Evolutionary conservation across 2,888 invertebrate genomes (phyloP), one percentile per base, ranked within the genome.

Genomic region (Lomographa bimaculata): DNA sequence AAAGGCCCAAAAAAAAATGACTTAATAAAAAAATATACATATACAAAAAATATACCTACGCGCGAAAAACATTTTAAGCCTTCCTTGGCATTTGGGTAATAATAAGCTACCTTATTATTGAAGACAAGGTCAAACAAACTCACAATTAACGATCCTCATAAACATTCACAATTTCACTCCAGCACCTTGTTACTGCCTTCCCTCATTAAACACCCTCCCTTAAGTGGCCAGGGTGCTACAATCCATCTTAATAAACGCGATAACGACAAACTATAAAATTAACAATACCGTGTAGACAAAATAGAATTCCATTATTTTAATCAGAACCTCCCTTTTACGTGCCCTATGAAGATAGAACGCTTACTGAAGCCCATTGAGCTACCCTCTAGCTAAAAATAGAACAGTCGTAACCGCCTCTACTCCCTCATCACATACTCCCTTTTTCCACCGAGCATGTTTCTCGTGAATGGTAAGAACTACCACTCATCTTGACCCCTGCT

Each of bases 231-330:
- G 21, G 23, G 30, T 26, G 26, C 21, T 27, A 23, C 32, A 21
- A 43, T 24, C 19, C 39, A 38, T 46, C 46, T 44, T 38, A 46
- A 42, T 50, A 42, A 50, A 47, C 38, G 26, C 27, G 36, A 33
- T 50, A 37, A 61, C 58, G 50, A 55, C 57, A 56, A 65, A 63
- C 60, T 56, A 57, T 59, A 56, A 60, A 62, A 61, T 64, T 60
- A 71, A 66, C 64, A 57, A 53, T 53, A 46, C 54, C 58, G 51
- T 26, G 35, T 26, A 41, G 30, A 56, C 55, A 52, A 69, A 71
- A 70, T 68, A 70, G 68, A 70, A 64, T 67, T 65, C 66, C 65
- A 66, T 71, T 73, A 71, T 71, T 73, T 73, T 71, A 69, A 72
- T 75, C 69, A 57, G 55, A 50, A 62, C 59, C 60, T 33, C 33